Percentiles rank a stretch among this genome's conserved stretches.
These are phyloP conservation scores for Acanthopleura granulata DNA, from an alignment of 2,888 invertebrate genomes.

Conservation along the genomic window DNA sequence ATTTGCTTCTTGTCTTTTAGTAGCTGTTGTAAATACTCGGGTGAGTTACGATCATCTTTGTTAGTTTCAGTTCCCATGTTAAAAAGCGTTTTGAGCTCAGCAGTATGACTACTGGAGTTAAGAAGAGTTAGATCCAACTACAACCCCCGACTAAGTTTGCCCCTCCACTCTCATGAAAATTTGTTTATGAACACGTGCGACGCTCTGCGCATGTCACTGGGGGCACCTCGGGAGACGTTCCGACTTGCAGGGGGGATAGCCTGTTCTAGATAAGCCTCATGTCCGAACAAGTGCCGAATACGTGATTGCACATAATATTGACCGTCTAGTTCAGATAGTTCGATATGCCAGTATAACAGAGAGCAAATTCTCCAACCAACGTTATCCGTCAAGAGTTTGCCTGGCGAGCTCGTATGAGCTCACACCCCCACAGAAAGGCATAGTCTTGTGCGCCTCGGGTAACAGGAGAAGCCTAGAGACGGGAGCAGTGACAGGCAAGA, in stretches of 20 bases:
- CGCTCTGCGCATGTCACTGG: constrained; percentile 60
- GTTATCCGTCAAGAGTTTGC: no score
- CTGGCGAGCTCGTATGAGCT: background rate
- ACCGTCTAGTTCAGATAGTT: background rate
- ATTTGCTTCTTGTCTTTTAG: constrained; percentile 99
- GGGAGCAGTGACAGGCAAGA: constrained; percentile 7
- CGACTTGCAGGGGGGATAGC: constrained; percentile 16
- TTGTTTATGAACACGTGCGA: constrained; percentile 67
- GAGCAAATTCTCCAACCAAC: no score
- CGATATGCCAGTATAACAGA: no score
- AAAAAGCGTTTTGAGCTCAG: constrained; percentile 24
- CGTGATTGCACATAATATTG: background rate
- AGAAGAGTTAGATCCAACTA: constrained; percentile 62
- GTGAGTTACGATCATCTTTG: constrained; percentile 65
- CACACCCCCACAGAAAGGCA: background rate
- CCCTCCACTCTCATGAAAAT: constrained; percentile 54
- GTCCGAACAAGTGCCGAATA: constrained; percentile 2
- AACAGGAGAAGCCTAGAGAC: background rate
- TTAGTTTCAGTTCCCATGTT: constrained; percentile 68
- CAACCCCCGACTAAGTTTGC: constrained; percentile 52
- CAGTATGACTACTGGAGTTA: constrained; percentile 57
- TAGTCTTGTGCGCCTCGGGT: background rate
- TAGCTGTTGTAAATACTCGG: constrained; percentile 99
- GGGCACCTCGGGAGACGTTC: constrained; percentile 34
- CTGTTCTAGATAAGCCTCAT: background rate